A percentile compares a stretch with the other conserved stretches of the same genome.
Evolutionary conservation across 2,797 vertebrate species (phyloP).

Genomic region (Acipenser transmontanus): DNA sequence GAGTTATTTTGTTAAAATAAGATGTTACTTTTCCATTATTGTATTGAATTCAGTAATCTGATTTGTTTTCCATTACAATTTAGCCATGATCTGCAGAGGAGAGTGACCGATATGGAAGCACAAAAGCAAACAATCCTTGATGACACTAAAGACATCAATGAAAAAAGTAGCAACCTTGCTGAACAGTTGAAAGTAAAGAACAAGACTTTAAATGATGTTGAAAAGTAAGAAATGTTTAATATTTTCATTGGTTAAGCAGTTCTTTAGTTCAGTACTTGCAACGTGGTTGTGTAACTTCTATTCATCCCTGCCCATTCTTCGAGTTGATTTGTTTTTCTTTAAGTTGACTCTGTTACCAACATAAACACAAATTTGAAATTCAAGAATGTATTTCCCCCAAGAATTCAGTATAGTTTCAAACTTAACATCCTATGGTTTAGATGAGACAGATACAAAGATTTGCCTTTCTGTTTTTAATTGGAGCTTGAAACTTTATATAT

Average conservation of each 20-base stretch:
- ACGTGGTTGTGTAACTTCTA: constrained; percentile 1
- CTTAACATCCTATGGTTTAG: too few species aligned
- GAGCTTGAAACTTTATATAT: not conserved
- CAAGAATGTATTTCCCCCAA: too few species aligned
- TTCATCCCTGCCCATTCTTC: not conserved
- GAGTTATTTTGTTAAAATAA: too few species aligned
- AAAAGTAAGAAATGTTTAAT: constrained; percentile 66
- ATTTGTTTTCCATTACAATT: constrained; percentile 13
- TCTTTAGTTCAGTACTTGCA: not conserved
- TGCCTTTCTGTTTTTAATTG: constrained; percentile 4
- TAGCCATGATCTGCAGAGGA: constrained; percentile 81
- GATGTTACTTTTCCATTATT: too few species aligned
- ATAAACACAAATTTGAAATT: too few species aligned
- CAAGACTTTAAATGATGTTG: constrained; percentile 77
- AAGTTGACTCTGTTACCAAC: not conserved
- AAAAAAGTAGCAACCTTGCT: constrained; percentile 71
- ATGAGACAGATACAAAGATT: not conserved
- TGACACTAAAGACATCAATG: constrained; percentile 77
- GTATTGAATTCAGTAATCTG: not conserved
- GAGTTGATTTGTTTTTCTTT: not conserved
- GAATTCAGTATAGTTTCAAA: too few species aligned
- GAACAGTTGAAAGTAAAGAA: constrained; percentile 77
- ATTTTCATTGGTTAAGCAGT: not conserved
- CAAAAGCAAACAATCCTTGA: constrained; percentile 81
- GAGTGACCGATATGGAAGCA: constrained; percentile 61